Evolutionary conservation across 2,797 vertebrate genomes (phyloP).

Genomic region (Sebastiscus tertius): DNA sequence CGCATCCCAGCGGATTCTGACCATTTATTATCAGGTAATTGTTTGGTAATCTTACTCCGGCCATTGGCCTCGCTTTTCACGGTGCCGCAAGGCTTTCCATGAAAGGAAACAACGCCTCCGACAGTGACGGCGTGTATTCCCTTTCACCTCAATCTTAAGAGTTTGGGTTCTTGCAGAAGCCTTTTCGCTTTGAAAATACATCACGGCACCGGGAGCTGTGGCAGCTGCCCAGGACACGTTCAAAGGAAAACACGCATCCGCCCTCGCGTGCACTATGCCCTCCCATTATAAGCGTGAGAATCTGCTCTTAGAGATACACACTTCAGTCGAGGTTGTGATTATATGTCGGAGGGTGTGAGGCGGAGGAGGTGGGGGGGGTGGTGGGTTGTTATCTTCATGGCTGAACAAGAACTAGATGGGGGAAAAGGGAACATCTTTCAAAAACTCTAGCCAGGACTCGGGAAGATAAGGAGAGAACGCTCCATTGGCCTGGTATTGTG

Average conservation of each 20-base stretch:
- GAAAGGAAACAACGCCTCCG: slow-evolving; percentile 31
- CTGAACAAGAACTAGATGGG: slow-evolving; percentile 69
- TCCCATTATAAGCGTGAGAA: slow-evolving; percentile 62
- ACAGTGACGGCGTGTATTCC: slow-evolving; percentile 13
- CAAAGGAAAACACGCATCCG: slow-evolving; percentile 52
- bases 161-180: slow-evolving; percentile 16
- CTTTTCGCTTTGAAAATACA: slow-evolving; percentile 57
- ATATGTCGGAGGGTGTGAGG: slow-evolving; percentile 58
- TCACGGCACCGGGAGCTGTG: slow-evolving; percentile 14
- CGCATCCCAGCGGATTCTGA: slow-evolving; percentile 27
- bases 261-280: slow-evolving; percentile 41
- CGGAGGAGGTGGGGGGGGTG: neutral
- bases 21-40: slow-evolving; percentile 61
- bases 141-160: slow-evolving; percentile 42
- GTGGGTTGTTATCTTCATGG: slow-evolving; percentile 65
- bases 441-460: slow-evolving; percentile 49
- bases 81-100: neutral
- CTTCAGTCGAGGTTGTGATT: slow-evolving; percentile 68
- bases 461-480: slow-evolving; percentile 66
- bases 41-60: slow-evolving; percentile 47
- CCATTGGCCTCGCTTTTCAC: slow-evolving; percentile 13
- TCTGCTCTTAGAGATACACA: slow-evolving; percentile 73
- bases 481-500: slow-evolving; percentile 61
- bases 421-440: slow-evolving; percentile 64
- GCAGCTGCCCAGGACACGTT: slow-evolving; percentile 35